A percentile compares a stretch with the other conserved stretches of the same genome.
These are phyloP conservation scores for Pedicia rivosa DNA, from an alignment of 2,888 invertebrate genomes.

Conservation along the genomic window DNA sequence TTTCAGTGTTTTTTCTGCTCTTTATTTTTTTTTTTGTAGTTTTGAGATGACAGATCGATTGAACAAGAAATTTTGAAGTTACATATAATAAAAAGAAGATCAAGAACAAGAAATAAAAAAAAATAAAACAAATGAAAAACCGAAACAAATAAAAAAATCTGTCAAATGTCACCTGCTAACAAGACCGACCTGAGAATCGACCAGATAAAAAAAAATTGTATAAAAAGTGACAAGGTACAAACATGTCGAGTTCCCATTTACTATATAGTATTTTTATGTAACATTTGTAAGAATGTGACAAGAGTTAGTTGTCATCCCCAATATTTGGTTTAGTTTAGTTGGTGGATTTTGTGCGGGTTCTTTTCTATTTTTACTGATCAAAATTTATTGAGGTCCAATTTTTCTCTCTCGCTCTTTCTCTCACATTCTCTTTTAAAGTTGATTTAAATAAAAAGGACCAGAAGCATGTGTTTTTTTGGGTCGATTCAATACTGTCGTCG, in stretches of 20 bases:
- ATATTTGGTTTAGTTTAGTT: no score
- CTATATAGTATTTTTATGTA: no score
- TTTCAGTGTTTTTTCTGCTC: no score
- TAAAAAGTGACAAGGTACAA: slow-evolving; percentile 3
- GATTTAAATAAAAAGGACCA: no score
- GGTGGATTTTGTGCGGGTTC: slow-evolving; percentile 3
- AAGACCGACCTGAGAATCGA: not conserved
- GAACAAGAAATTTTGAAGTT: no score
- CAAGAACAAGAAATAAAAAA: no score
- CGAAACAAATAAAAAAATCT: slow-evolving; percentile 3
- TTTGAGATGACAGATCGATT: no score
- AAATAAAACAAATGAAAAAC: not conserved
- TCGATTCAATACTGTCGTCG: no score
- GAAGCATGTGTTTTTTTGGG: slow-evolving; percentile 5
- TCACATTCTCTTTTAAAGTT: not conserved
- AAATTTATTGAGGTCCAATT: slow-evolving; percentile 5
- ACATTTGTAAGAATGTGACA: no score
- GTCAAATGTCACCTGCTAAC: slow-evolving; percentile 8
- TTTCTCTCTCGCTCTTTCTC: not conserved
- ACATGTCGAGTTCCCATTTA: no score
- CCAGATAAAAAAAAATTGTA: not conserved
- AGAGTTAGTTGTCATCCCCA: slow-evolving; percentile 6
- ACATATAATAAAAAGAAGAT: no score
- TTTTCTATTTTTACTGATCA: not conserved
- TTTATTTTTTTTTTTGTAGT: no score